Evolutionary conservation across 2,888 invertebrate species (phyloP).

Genomic region (Tenthredo amoena): DNA sequence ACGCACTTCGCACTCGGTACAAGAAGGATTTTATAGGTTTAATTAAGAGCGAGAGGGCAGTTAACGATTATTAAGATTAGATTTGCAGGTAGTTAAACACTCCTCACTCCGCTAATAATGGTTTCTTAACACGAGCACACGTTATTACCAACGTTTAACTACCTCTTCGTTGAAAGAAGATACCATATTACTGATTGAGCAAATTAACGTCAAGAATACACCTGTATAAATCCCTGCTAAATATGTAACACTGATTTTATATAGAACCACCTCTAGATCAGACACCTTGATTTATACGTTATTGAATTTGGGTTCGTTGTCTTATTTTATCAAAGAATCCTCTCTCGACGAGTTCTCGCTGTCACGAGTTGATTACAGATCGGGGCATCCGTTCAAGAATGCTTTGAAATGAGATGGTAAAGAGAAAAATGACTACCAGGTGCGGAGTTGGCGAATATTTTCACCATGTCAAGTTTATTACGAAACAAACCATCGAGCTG

Average conservation of each 20-base stretch:
- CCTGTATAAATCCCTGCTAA: not conserved
- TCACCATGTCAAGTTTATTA: slow-evolving; percentile 7
- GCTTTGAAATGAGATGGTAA: slow-evolving; percentile 22
- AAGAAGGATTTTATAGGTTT: slow-evolving; percentile 30
- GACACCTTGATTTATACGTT: not conserved
- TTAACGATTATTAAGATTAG: slow-evolving; percentile 51
- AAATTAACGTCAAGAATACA: not conserved
- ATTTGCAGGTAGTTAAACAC: slow-evolving; percentile 40
- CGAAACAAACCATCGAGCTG: not conserved
- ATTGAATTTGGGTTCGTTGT: slow-evolving; percentile 23
- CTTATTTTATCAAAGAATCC: slow-evolving; percentile 27
- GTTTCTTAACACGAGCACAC: slow-evolving; percentile 43
- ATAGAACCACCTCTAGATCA: not conserved
- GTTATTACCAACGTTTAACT: slow-evolving; percentile 28
- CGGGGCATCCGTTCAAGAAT: not conserved
- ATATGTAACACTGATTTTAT: slow-evolving; percentile 1
- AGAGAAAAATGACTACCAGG: not conserved
- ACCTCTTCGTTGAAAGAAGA: not conserved
- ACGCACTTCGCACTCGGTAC: slow-evolving; percentile 42
- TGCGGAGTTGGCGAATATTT: not conserved
- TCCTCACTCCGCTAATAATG: slow-evolving; percentile 6
- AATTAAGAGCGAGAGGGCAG: slow-evolving; percentile 46
- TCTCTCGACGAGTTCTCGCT: not conserved
- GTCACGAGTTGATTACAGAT: slow-evolving; percentile 15
- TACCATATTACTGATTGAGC: slow-evolving; percentile 14